Evolutionary conservation across 1,140 invertebrate species (phyloP), one percentile per base, ranked within the genome.

Genomic region (Babylonia areolata): DNA sequence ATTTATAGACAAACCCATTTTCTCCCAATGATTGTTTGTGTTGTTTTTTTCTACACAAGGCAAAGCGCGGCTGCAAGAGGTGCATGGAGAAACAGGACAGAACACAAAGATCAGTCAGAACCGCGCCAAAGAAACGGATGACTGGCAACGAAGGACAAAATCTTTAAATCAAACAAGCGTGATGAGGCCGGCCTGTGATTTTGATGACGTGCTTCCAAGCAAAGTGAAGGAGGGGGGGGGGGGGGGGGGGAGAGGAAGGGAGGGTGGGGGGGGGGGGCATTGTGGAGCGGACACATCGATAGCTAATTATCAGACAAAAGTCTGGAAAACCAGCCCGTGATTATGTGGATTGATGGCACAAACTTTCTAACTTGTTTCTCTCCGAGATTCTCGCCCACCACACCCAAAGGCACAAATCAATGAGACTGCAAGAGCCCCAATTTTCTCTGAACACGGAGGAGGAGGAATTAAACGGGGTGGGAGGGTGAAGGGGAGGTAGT

Each of bases 291-390:
- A 51, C 37, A 42, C 77, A 79, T 79, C 77, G 42, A 79, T 42
- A 28, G 37, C 77, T 79, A 33, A 42, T 79, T 12, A 40, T 79
- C 12, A 79, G 35, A 39, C 20, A 37, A 79, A 42, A 79, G 77
- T 79, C 77, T 79, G 20, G 77, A 28, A 12, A 79, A 0, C 77
- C 28, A 23, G 37, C 46, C 46, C 77, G 39, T 42, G 37, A 79
- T 79, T 40, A 79, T 40, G 6, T 9, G 77, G 37, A 79, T 42
- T 79, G 77, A 79, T 79, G 77, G 77, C 77, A 42, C 3, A 40
- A 79, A 79, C 15, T 40, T 79, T 79, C 77, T 42, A 42, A 79
- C 37, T 42, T 42, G 23, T 28, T 42, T 40, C 39, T 40, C 77
- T 40, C 77, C 3, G 77, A 28, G 20, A 33, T 39, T 12, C 42